These are phyloP conservation scores for Drosophila obscura DNA, from an alignment of 1,140 invertebrate genomes.

Conservation along the genomic window DNA sequence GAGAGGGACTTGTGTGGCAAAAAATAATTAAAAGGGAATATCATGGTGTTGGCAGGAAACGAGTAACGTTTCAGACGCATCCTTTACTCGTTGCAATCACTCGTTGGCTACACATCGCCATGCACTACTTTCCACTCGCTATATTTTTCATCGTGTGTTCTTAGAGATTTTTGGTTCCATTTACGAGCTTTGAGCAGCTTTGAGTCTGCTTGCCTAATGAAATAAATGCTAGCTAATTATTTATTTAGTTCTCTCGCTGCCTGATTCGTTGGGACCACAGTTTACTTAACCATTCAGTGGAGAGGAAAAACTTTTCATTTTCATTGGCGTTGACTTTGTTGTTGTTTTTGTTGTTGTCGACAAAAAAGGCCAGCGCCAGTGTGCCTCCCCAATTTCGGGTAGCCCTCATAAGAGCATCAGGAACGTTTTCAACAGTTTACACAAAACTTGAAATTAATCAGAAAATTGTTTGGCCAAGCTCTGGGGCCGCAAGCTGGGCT, in stretches of 20 bases:
- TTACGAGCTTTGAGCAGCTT: too few species aligned
- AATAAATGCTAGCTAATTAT: constrained; percentile 53
- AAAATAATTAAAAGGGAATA: too few species aligned
- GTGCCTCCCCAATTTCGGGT: constrained; percentile 12
- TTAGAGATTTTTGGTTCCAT: too few species aligned
- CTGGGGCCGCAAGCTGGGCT: background rate
- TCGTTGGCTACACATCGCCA: too few species aligned
- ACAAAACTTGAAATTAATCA: constrained; percentile 79
- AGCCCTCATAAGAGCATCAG: constrained; percentile 38
- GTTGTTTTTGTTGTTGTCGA: background rate
- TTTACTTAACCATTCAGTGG: constrained; percentile 50
- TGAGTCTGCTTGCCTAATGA: constrained; percentile 30
- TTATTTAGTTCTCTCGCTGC: constrained; percentile 43
- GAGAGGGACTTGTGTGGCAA: too few species aligned
- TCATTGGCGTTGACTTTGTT: background rate
- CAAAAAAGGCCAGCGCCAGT: constrained; percentile 11
- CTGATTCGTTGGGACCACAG: constrained; percentile 9
- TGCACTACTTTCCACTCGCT: too few species aligned
- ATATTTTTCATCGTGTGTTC: too few species aligned
- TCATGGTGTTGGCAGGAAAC: too few species aligned
- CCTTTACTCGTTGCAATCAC: too few species aligned
- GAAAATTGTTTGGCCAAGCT: constrained; percentile 61
- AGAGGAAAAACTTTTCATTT: constrained; percentile 52
- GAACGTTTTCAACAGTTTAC: constrained; percentile 57
- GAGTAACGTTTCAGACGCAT: too few species aligned